These are phyloP conservation scores for Caenorhabditis zanzibari DNA, from an alignment of 2,888 invertebrate genomes.

Conservation along the genomic window DNA sequence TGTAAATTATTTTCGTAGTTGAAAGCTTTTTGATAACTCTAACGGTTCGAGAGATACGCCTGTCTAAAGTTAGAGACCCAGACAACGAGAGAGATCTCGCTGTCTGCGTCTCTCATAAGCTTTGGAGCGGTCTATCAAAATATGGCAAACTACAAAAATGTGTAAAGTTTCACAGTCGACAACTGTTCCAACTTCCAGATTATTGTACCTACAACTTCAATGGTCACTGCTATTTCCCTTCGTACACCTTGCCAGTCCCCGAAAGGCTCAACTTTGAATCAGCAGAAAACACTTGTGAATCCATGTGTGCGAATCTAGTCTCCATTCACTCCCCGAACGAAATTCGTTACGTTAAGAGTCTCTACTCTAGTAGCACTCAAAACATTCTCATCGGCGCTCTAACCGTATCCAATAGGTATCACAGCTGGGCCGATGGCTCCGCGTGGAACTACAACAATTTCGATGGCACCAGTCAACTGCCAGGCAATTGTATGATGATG, in stretches of 20 bases:
- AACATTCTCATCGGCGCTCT: background rate
- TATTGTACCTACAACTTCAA: conserved; percentile 19
- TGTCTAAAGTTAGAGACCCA: too few relatives aligned
- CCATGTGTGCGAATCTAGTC: background rate
- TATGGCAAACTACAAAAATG: too few relatives aligned
- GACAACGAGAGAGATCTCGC: too few relatives aligned
- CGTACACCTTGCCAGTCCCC: background rate
- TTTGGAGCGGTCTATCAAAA: too few relatives aligned
- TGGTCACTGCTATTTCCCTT: conserved; percentile 20
- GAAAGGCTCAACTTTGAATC: background rate
- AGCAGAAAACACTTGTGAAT: background rate
- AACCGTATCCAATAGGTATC: background rate
- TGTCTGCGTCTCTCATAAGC: too few relatives aligned
- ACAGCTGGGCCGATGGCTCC: conserved; percentile 5
- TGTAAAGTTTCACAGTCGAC: too few relatives aligned
- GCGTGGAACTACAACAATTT: background rate
- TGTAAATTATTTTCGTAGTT: too few relatives aligned
- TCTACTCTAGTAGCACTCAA: too few relatives aligned
- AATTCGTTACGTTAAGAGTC: conserved; percentile 8
- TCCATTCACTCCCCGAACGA: conserved; percentile 23
- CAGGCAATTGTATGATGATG: background rate
- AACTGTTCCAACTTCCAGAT: conserved; percentile 3
- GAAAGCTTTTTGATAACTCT: too few relatives aligned
- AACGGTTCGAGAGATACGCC: too few relatives aligned
- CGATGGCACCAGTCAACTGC: background rate